Evolutionary conservation across 2,888 invertebrate genomes (phyloP).

Genomic region (Eristalis tenax): DNA sequence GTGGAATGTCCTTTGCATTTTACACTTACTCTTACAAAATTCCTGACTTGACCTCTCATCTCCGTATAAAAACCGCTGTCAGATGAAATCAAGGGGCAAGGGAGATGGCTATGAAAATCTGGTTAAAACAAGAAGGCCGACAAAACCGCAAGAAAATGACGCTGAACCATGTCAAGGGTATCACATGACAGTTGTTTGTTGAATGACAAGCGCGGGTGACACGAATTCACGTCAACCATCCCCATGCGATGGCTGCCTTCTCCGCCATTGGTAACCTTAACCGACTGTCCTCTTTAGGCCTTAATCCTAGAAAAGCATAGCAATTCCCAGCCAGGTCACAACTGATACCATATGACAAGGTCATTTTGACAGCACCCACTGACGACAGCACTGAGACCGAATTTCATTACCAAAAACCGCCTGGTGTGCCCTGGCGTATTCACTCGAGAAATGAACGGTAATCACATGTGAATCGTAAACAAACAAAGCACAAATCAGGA

Average conservation of each 20-base stretch:
- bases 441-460: constrained; percentile 22
- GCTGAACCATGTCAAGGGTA: neutral
- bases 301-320: neutral
- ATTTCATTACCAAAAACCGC: constrained; percentile 56
- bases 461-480: constrained; percentile 34
- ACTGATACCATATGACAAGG: constrained; percentile 37
- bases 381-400: constrained; percentile 8
- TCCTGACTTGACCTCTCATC: no score
- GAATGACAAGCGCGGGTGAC: neutral
- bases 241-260: neutral
- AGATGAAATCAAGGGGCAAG: no score
- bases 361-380: neutral
- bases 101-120: no score
- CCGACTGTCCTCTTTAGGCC: neutral
- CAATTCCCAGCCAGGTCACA: neutral
- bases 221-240: neutral
- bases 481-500: constrained; percentile 16
- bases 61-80: no score
- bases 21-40: no score
- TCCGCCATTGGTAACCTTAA: neutral
- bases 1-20: no score
- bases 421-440: constrained; percentile 19
- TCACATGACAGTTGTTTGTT: neutral
- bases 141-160: neutral
- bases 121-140: no score